These are phyloP conservation scores for Melanotaenia parkinsoni DNA, from an alignment of 2,797 vertebrate genomes.

Conservation along the genomic window DNA sequence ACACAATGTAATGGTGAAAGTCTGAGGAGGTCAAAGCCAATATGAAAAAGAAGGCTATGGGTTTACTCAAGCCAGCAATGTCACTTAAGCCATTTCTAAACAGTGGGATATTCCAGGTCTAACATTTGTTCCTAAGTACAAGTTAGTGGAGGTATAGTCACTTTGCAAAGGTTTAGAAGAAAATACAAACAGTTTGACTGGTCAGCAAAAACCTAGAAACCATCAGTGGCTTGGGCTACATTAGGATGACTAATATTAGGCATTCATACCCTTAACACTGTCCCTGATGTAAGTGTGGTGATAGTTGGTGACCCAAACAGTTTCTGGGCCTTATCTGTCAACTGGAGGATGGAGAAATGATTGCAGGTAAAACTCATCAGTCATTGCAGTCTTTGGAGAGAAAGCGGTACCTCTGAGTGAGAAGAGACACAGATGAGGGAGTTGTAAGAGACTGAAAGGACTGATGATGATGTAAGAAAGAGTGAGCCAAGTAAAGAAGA, in stretches of 20 bases:
- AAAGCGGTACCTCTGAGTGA: neutral
- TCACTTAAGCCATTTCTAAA: neutral
- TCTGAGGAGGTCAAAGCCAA: neutral
- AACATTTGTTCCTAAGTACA: neutral
- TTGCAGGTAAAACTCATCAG: slow-evolving; percentile 14
- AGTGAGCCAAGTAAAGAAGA: neutral
- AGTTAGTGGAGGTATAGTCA: neutral
- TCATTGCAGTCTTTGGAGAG: neutral
- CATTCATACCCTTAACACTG: neutral
- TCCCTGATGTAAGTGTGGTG: neutral
- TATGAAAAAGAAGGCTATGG: neutral
- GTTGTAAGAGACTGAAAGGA: neutral
- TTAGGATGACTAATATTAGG: neutral
- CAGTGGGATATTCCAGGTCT: neutral
- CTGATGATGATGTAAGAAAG: slow-evolving; percentile 23
- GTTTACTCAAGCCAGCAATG: neutral
- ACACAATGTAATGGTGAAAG: neutral
- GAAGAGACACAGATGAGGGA: neutral
- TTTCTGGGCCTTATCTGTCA: slow-evolving; percentile 8
- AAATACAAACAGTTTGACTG: neutral
- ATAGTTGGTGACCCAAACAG: neutral
- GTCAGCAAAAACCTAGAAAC: neutral
- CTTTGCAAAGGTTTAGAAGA: no score
- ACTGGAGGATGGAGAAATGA: slow-evolving; percentile 1
- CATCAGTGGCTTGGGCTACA: neutral